These are phyloP conservation scores for Myotis yumanensis DNA, from an alignment of 2,113 vertebrate genomes.

Conservation along the genomic window DNA sequence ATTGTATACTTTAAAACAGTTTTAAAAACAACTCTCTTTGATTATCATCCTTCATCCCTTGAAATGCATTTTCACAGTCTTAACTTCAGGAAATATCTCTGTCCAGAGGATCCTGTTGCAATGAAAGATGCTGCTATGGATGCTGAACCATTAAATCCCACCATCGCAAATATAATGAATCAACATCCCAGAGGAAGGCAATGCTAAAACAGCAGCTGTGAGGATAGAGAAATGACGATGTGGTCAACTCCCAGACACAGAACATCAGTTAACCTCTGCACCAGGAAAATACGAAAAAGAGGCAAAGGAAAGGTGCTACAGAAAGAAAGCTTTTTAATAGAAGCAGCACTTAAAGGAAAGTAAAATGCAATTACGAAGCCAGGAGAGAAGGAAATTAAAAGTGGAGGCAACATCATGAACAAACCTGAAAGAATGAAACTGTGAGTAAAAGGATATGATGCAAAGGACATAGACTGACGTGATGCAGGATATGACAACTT, in stretches of 20 bases:
- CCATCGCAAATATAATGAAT: slow-evolving; percentile 1
- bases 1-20: background rate
- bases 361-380: background rate
- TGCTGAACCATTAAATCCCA: background rate
- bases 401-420: background rate
- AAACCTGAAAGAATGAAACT: background rate
- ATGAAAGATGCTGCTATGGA: background rate
- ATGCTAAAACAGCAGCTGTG: background rate
- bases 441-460: background rate
- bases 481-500: background rate
- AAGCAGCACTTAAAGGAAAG: background rate
- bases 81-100: background rate
- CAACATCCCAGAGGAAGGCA: background rate
- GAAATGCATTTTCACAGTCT: background rate
- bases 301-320: background rate
- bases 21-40: background rate
- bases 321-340: background rate
- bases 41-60: background rate
- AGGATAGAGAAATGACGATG: background rate
- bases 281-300: background rate
- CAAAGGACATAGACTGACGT: background rate
- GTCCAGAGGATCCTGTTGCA: background rate
- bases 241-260: background rate
- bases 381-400: background rate
- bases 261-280: background rate